Evolutionary conservation across 2,888 invertebrate species (phyloP).

Genomic region (Rhyacophila evoluta): DNA sequence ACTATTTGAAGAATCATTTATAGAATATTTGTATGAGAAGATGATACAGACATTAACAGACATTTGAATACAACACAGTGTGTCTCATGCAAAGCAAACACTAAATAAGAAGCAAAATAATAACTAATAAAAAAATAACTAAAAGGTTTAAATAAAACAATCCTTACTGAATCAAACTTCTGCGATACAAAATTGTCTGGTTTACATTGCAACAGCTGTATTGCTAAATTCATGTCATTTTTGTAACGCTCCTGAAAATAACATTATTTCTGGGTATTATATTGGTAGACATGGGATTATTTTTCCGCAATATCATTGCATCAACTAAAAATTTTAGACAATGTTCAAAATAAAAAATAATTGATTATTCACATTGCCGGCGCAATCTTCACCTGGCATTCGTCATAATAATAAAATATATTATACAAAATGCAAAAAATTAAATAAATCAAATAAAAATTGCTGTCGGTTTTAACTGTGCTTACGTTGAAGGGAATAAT

Average conservation of each 20-base stretch:
- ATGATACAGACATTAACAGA: background rate
- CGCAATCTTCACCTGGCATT: background rate
- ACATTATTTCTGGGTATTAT: constrained; percentile 20
- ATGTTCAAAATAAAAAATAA: background rate
- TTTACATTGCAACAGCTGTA: constrained; percentile 94
- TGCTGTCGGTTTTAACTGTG: background rate
- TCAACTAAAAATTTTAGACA: background rate
- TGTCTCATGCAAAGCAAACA: background rate
- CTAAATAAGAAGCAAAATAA: constrained; percentile 7
- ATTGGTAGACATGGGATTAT: background rate
- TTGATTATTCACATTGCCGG: background rate
- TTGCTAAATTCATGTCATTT: constrained; percentile 93
- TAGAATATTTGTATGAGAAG: background rate
- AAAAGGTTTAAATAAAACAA: constrained; percentile 43
- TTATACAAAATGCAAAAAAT: background rate
- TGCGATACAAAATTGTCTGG: constrained; percentile 95
- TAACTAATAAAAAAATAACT: constrained; percentile 35
- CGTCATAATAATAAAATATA: background rate
- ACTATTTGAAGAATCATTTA: background rate
- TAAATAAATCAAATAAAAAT: background rate
- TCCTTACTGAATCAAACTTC: constrained; percentile 86
- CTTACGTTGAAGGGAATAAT: background rate
- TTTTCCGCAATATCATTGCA: background rate
- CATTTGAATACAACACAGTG: background rate
- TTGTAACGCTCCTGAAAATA: constrained; percentile 89